Percentiles rank a stretch among this genome's conserved stretches.
phyloP scores from a whole-genome alignment of 1,140 invertebrate genomes.

The Calliopsis andreniformis region DNA sequence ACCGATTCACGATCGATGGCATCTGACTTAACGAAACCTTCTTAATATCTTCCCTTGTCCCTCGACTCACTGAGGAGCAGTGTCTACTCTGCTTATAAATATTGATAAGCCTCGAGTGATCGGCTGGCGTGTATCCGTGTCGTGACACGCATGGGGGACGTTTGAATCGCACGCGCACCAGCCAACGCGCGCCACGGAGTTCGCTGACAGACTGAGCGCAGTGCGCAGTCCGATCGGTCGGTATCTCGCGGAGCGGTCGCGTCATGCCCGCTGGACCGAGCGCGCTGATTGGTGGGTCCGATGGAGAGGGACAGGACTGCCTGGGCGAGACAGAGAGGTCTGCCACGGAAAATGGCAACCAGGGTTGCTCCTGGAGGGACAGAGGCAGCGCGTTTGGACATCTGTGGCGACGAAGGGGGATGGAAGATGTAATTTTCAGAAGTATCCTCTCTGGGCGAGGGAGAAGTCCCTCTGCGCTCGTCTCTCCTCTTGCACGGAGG shows the following conservation, averaged over 20 bases:
- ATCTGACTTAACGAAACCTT: conserved; percentile 7
- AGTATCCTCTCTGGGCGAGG: not conserved
- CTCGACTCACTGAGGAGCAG: conserved; percentile 5
- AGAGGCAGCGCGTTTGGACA: no score
- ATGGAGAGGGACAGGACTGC: conserved; percentile 31
- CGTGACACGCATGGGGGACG: conserved; percentile 46
- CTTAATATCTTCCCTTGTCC: not conserved
- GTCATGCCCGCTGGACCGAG: conserved; percentile 61
- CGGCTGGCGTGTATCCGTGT: conserved; percentile 31
- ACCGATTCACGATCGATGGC: not conserved
- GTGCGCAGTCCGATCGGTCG: conserved; percentile 32
- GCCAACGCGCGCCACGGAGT: conserved; percentile 37
- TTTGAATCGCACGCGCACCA: conserved; percentile 11
- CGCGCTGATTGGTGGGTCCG: conserved; percentile 42
- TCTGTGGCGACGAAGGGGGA: conserved; percentile 22
- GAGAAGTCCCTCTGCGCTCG: not conserved
- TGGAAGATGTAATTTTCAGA: conserved; percentile 9
- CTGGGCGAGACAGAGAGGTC: conserved; percentile 5
- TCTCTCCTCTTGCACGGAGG: conserved; percentile 31
- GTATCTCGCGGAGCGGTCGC: conserved; percentile 42
- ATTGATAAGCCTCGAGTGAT: conserved; percentile 16
- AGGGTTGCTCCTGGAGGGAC: no score
- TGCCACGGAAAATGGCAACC: conserved; percentile 29
- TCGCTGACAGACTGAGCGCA: conserved; percentile 55
- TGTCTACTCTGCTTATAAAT: conserved; percentile 15